phyloP scores from a whole-genome alignment of 2,113 vertebrate species.

The Arenaria interpres region DNA sequence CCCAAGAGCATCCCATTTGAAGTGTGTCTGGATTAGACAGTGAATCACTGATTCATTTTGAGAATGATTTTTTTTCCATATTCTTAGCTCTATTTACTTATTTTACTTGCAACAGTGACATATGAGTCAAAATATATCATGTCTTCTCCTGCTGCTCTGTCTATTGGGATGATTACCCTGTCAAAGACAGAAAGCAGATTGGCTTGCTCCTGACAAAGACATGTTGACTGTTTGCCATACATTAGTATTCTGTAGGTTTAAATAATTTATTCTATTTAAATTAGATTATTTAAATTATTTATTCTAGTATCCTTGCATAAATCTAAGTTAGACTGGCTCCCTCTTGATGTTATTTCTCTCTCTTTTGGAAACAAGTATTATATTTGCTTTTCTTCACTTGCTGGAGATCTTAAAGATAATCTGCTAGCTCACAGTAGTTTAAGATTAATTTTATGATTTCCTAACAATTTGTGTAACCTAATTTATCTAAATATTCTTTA shows the following conservation, averaged over 20 bases:
- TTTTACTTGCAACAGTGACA: not conserved
- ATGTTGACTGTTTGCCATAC: not conserved
- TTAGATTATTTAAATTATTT: constrained; percentile 51
- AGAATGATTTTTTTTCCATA: not conserved
- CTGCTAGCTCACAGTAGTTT: not conserved
- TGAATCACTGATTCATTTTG: not conserved
- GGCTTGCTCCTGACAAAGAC: not conserved
- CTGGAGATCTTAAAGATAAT: not conserved
- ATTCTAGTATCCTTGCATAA: not conserved
- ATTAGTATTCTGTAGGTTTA: not conserved
- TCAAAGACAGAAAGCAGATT: not conserved
- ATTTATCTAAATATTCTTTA: not conserved
- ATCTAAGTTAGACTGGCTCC: not conserved
- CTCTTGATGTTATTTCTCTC: not conserved
- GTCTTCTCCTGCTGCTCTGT: not conserved
- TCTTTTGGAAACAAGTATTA: not conserved
- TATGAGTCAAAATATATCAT: not conserved
- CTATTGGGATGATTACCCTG: not conserved
- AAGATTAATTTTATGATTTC: not conserved
- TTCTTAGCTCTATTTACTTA: not conserved
- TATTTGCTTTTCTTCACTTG: not conserved
- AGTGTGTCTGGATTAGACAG: not conserved
- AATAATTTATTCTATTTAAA: constrained; percentile 50
- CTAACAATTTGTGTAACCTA: not conserved
- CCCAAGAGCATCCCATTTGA: not conserved